These are phyloP conservation scores for Paracanthobrama guichenoti DNA, from an alignment of 2,113 vertebrate genomes.

Conservation along the genomic window DNA sequence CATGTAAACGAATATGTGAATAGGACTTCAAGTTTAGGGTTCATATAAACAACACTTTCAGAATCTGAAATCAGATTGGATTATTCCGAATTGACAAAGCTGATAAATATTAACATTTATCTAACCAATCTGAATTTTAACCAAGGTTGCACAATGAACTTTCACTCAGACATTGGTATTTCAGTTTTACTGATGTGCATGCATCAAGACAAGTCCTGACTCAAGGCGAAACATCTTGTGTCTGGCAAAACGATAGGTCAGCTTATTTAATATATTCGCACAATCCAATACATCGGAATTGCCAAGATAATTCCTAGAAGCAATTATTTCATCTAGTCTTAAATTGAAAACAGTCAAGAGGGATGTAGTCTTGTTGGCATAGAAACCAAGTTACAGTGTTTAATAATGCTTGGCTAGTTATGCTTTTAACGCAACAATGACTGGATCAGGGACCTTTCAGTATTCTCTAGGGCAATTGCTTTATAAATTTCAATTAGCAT, in stretches of 20 bases:
- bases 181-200: neutral
- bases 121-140: neutral
- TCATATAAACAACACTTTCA: too few relatives aligned
- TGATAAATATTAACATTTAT: too few relatives aligned
- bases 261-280: constrained; percentile 34
- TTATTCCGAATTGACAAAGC: too few relatives aligned
- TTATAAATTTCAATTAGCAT: constrained; percentile 60
- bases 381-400: constrained; percentile 51
- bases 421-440: constrained; percentile 46
- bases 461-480: constrained; percentile 50
- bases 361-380: constrained; percentile 45
- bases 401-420: constrained; percentile 56
- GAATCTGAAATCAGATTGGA: too few relatives aligned
- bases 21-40: too few relatives aligned
- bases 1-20: too few relatives aligned
- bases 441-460: constrained; percentile 54
- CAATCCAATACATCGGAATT: constrained; percentile 34
- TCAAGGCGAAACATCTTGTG: constrained; percentile 21
- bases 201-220: neutral
- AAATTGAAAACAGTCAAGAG: constrained; percentile 34
- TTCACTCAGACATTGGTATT: neutral
- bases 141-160: neutral
- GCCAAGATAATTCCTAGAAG: constrained; percentile 16
- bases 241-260: neutral
- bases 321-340: constrained; percentile 37